Percentiles rank a stretch among this genome's conserved stretches.
Evolutionary conservation across 2,113 vertebrate genomes (phyloP).

Genomic region (Heteronetta atricapilla): DNA sequence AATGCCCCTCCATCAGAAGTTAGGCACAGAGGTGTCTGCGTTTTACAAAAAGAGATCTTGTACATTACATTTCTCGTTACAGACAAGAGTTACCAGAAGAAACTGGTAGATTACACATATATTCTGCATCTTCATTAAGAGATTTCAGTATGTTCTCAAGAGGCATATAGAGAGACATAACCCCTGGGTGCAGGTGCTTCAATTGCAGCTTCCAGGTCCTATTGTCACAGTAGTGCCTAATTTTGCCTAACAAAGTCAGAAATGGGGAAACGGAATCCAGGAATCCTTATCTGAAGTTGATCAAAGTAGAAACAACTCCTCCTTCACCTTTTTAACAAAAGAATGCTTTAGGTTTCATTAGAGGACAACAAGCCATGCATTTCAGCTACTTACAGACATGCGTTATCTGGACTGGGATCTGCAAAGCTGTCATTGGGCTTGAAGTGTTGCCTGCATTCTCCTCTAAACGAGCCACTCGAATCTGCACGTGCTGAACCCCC

Average conservation of each 20-base stretch:
- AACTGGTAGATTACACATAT: background rate
- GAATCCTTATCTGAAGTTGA: background rate
- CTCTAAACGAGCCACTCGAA: slow-evolving; percentile 88
- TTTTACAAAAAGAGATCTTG: background rate
- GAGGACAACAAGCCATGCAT: background rate
- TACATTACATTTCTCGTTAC: background rate
- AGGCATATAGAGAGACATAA: background rate
- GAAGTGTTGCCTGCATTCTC: slow-evolving; percentile 78
- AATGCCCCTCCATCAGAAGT: background rate
- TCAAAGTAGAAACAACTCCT: background rate
- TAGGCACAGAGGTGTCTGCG: background rate
- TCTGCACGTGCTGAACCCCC: slow-evolving; percentile 86
- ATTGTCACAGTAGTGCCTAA: background rate
- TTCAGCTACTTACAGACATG: slow-evolving; percentile 88
- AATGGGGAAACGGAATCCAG: background rate
- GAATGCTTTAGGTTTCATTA: background rate
- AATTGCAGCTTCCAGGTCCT: background rate
- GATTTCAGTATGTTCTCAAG: background rate
- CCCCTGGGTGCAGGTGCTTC: background rate
- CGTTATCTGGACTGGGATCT: slow-evolving; percentile 98
- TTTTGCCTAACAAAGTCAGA: background rate
- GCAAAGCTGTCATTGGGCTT: slow-evolving; percentile 86
- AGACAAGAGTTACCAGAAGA: background rate
- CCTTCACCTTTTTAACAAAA: background rate
- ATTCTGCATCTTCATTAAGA: background rate